A percentile compares a stretch with the other conserved stretches of the same genome.
Conservation (phyloP, 1,140 invertebrate species). For the Drosophila kepulauana region DNA sequence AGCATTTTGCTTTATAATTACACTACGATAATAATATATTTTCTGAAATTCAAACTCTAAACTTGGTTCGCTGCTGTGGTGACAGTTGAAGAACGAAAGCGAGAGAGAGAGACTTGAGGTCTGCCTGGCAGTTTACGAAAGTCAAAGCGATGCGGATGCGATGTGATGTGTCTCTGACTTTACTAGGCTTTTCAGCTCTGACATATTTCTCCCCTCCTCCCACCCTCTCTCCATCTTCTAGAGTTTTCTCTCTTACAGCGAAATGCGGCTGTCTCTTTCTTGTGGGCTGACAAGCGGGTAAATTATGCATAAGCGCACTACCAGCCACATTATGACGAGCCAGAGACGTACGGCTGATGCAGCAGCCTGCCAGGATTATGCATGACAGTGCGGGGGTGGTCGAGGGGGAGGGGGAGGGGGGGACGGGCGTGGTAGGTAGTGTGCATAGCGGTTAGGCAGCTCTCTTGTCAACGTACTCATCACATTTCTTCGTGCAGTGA, state of each 20-base stretch:
- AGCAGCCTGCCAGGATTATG: conserved; percentile 74
- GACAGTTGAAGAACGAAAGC: neutral
- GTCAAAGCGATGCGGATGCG: conserved; percentile 48
- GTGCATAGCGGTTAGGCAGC: conserved; percentile 43
- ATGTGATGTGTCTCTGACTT: conserved; percentile 8
- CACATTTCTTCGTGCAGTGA: conserved; percentile 57
- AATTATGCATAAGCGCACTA: conserved; percentile 83
- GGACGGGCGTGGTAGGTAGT: neutral
- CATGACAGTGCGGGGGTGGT: conserved; percentile 44
- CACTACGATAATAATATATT: neutral
- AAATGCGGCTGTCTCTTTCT: conserved; percentile 26
- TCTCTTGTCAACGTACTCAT: conserved; percentile 78
- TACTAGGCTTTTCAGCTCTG: conserved; percentile 22
- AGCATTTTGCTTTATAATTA: conserved; percentile 4
- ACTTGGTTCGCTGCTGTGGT: conserved; percentile 8
- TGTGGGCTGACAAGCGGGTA: conserved; percentile 72
- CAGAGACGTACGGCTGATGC: conserved; percentile 71
- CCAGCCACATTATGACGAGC: conserved; percentile 76
- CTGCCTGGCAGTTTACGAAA: conserved; percentile 36
- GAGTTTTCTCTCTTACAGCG: neutral
- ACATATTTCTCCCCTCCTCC: conserved; percentile 9
- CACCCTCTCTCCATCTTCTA: neutral
- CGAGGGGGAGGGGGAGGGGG: neutral
- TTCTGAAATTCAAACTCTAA: conserved; percentile 22
- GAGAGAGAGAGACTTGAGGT: conserved; percentile 21